Evolutionary conservation across 2,797 vertebrate species (phyloP).

Genomic region (Aeoliscus strigatus): DNA sequence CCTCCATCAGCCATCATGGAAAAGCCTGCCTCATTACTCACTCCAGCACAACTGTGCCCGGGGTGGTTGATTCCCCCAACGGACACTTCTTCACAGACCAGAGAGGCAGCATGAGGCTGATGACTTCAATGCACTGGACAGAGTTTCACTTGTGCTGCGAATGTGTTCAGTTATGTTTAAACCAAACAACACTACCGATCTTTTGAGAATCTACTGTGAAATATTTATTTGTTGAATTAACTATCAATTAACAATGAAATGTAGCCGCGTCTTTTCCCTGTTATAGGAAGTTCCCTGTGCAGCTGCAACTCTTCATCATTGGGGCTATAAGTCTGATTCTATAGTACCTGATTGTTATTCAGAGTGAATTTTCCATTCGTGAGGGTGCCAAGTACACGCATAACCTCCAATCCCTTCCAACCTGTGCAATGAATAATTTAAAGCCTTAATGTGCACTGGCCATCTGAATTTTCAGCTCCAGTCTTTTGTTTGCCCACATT

Average conservation of each 20-base stretch:
- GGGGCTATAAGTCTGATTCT: conserved; percentile 56
- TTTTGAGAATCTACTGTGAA: no score
- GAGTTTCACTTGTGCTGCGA: conserved; percentile 49
- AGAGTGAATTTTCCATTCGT: conserved; percentile 80
- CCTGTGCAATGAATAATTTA: conserved; percentile 94
- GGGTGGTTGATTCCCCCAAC: conserved; percentile 66
- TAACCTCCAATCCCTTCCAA: conserved; percentile 82
- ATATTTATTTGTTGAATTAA: no score
- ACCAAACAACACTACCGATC: no score
- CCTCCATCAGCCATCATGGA: conserved; percentile 69
- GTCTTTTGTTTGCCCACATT: conserved; percentile 82
- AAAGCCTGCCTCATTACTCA: conserved; percentile 76
- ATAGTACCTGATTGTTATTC: conserved; percentile 82
- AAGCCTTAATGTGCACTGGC: conserved; percentile 84
- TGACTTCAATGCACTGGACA: conserved; percentile 44
- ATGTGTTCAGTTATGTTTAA: conserved; percentile 23
- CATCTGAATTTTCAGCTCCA: conserved; percentile 80
- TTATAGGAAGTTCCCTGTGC: conserved; percentile 16
- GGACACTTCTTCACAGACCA: conserved; percentile 62
- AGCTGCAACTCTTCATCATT: conserved; percentile 44
- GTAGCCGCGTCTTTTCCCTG: conserved; percentile 9
- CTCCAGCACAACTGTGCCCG: conserved; percentile 69
- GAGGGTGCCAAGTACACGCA: conserved; percentile 80
- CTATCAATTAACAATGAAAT: not conserved
- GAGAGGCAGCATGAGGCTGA: conserved; percentile 43